These are phyloP conservation scores for Monoplex corrugatus DNA, from an alignment of 2,888 invertebrate species.

Conservation along the genomic window DNA sequence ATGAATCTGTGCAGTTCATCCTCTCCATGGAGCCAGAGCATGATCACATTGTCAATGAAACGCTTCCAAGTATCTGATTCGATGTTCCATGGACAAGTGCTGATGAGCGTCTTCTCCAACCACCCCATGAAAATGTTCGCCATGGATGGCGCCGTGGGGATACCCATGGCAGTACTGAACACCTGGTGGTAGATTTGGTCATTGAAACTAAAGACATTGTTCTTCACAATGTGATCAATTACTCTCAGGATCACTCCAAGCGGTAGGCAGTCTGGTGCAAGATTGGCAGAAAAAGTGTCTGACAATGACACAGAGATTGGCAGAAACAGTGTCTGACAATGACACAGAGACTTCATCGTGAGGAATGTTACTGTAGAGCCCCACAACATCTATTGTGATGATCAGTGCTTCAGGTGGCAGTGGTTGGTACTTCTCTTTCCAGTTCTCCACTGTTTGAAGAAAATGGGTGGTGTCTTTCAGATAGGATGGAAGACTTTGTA, in stretches of 20 bases:
- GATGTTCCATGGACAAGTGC: not conserved
- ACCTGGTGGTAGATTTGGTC: conserved; percentile 7
- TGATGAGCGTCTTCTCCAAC: not conserved
- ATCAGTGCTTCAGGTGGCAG: conserved; percentile 16
- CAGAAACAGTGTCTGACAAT: conserved; percentile 3
- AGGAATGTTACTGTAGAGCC: not conserved
- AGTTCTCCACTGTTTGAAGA: not conserved
- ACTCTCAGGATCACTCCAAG: not conserved
- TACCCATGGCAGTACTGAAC: not conserved
- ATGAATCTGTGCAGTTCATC: no score
- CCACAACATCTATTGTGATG: not conserved
- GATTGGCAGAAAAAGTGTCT: not conserved
- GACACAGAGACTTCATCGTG: conserved; percentile 18
- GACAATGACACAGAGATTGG: not conserved
- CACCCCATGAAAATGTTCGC: not conserved
- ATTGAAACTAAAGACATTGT: conserved; percentile 19
- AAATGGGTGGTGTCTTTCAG: conserved; percentile 13
- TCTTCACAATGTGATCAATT: not conserved
- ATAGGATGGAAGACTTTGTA: conserved; percentile 10
- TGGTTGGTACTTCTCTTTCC: not conserved
- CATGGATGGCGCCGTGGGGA: not conserved
- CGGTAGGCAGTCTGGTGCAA: conserved; percentile 12
- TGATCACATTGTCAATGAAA: not conserved
- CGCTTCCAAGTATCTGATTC: not conserved
- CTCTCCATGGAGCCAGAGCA: not conserved